phyloP scores from a whole-genome alignment of 2,113 vertebrate species.

The Phrynosoma platyrhinos region DNA sequence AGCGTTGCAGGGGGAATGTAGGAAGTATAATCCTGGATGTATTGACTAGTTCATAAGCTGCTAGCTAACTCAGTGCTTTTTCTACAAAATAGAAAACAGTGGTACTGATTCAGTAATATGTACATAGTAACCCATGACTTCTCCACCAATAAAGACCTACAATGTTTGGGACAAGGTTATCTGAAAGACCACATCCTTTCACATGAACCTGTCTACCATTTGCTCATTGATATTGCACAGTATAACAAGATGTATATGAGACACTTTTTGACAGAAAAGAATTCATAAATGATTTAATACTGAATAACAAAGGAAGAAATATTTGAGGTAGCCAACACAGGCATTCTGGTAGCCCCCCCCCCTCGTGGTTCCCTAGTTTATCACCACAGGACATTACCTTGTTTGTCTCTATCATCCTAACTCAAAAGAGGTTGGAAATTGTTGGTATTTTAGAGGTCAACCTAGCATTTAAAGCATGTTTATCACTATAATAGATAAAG shows the following conservation, averaged over 20 bases:
- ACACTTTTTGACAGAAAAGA: neutral
- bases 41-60: no score
- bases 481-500: conserved; percentile 35
- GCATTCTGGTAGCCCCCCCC: neutral
- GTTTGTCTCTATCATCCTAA: neutral
- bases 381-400: neutral
- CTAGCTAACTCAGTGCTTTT: neutral
- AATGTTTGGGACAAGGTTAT: neutral
- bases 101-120: neutral
- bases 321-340: neutral
- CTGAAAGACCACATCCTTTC: neutral
- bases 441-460: conserved; percentile 11
- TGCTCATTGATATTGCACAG: neutral
- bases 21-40: no score
- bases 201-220: neutral
- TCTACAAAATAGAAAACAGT: neutral
- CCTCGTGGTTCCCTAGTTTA: neutral
- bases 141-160: no score
- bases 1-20: no score
- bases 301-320: neutral
- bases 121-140: neutral
- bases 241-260: neutral
- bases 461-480: conserved; percentile 48
- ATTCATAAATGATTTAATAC: neutral
- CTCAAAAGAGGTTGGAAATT: no score